Evolutionary conservation across 2,797 vertebrate species (phyloP), one percentile per base, ranked within the genome.

Genomic region (Molossus molossus): DNA sequence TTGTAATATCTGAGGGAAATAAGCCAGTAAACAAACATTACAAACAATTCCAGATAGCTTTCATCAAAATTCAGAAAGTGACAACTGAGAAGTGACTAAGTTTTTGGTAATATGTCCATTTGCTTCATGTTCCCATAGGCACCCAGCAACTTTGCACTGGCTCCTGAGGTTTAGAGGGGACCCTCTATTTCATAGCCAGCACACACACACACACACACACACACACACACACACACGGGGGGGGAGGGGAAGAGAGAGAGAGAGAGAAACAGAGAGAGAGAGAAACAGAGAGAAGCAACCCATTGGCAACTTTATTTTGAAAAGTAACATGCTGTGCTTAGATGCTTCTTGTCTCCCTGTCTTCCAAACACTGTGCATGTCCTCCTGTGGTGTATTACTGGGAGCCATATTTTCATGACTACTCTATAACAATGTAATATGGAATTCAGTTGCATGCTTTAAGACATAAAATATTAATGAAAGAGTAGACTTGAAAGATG

Each of bases 391-490:
- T 67, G 5, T 64, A 48, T 83, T 25, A 40, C 57, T 11, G 18
- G 21, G 18, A 60, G 17, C 20, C 27, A 25, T 90, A 69, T 70
- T 93, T 94, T 91, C 23, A 17, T 27, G 23, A 37, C 20, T 65
- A 87, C 25, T 64, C 25, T 91, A 18, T 15, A 73, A 33, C 12
- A 29, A 69, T 48, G 9, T 79, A 48, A 53, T 37, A 1, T 50
- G n/a, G 2, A 73, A 69, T 84, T 94, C 81, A 81, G 23, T 3
- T 77, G 21, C 40, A 15, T 21, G 3, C 11, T 82, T 72, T 77
- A 45, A 81, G 13, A 65, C 69, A 85, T 65, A 81, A 80, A 90
- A 64, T 79, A 64, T 17, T 79, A 65, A 80, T 45, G 29, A 93
- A 77, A 87, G 1, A 70, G 2, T 90, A 10, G n/a, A 65, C 13